These are phyloP conservation scores for Ephialtes manifestator DNA, from an alignment of 2,888 invertebrate genomes.

Conservation along the genomic window DNA sequence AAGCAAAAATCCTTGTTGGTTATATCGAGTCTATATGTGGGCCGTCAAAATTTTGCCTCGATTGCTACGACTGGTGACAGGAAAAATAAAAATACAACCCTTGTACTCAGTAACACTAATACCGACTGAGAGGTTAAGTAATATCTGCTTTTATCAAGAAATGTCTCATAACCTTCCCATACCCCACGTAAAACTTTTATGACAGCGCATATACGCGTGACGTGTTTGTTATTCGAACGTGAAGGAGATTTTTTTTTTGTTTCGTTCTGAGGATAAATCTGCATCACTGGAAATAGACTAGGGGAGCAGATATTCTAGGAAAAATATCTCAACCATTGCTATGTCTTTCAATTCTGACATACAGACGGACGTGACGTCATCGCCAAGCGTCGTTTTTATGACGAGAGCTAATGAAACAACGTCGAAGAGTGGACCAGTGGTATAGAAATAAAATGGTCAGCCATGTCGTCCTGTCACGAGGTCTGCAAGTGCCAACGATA, in stretches of 20 bases:
- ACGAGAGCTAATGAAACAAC: slow-evolving; percentile 39
- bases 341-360: slow-evolving; percentile 44
- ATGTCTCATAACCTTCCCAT: not conserved
- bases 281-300: slow-evolving; percentile 15
- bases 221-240: slow-evolving; percentile 38
- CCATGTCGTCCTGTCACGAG: slow-evolving; percentile 32
- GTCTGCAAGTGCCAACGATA: slow-evolving; percentile 10
- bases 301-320: slow-evolving; percentile 19
- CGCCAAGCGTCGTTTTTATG: slow-evolving; percentile 54
- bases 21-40: no score
- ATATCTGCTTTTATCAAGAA: not conserved
- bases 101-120: not conserved
- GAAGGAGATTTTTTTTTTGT: slow-evolving; percentile 24
- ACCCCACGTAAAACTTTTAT: not conserved
- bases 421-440: slow-evolving; percentile 9
- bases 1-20: no score
- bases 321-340: slow-evolving; percentile 37
- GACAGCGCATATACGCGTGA: slow-evolving; percentile 7
- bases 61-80: no score
- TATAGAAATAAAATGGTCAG: slow-evolving; percentile 60
- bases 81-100: not conserved
- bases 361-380: slow-evolving; percentile 61
- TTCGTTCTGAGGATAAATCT: slow-evolving; percentile 25
- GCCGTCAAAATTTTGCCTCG: no score
- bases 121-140: not conserved